phyloP scores from a whole-genome alignment of 2,113 vertebrate genomes.

The Pionites leucogaster region DNA sequence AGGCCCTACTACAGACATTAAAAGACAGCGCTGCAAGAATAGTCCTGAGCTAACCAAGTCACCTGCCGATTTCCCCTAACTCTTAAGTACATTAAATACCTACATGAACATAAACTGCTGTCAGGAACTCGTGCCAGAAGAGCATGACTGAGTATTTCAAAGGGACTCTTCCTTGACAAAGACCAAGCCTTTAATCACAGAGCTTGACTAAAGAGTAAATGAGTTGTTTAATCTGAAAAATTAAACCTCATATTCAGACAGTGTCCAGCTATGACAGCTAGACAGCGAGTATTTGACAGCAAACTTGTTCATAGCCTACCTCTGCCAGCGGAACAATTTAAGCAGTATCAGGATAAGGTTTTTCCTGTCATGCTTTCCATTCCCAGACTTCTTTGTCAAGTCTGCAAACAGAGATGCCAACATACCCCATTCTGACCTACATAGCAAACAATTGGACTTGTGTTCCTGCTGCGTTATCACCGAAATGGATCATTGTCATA shows the following conservation, averaged over 20 bases:
- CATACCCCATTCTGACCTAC: constrained; percentile 37
- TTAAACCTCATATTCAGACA: neutral
- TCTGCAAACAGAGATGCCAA: constrained; percentile 39
- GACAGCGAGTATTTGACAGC: neutral
- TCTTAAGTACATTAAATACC: neutral
- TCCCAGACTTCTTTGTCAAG: constrained; percentile 54
- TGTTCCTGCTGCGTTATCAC: constrained; percentile 7
- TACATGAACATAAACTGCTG: neutral
- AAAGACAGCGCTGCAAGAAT: neutral
- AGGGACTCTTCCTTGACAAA: neutral
- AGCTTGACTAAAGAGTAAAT: neutral
- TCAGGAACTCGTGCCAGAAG: neutral
- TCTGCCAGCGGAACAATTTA: neutral
- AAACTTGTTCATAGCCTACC: neutral
- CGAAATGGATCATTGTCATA: neutral
- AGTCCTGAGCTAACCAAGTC: neutral
- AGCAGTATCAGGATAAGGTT: neutral
- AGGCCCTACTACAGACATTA: neutral
- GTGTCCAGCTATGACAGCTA: neutral
- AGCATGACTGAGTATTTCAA: neutral
- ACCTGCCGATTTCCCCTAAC: neutral
- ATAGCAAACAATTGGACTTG: constrained; percentile 33
- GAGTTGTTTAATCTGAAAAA: constrained; percentile 3
- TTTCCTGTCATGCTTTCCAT: constrained; percentile 23
- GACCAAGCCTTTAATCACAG: neutral